These are phyloP conservation scores for Stictonetta naevosa DNA, from an alignment of 2,113 vertebrate species.

Conservation along the genomic window DNA sequence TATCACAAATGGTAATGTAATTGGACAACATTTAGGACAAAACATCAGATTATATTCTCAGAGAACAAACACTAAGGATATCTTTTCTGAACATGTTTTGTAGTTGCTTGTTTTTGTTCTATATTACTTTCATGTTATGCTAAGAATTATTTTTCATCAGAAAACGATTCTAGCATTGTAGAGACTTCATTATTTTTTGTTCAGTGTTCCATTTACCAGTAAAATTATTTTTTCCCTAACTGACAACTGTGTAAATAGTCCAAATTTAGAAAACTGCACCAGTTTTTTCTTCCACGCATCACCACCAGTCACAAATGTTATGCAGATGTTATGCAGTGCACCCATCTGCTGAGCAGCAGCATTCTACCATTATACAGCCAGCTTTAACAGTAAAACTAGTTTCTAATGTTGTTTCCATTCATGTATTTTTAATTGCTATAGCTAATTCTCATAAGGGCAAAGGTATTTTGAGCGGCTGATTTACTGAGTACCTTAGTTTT, in stretches of 20 bases:
- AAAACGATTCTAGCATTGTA: not conserved
- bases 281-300: not conserved
- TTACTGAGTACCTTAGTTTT: not conserved
- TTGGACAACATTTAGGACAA: not conserved
- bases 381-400: not conserved
- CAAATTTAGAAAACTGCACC: not conserved
- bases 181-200: not conserved
- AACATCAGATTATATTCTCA: not conserved
- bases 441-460: not conserved
- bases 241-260: not conserved
- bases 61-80: not conserved
- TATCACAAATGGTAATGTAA: not conserved
- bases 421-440: not conserved
- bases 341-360: not conserved
- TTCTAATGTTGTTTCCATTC: not conserved
- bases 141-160: not conserved
- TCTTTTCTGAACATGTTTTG: not conserved
- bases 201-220: not conserved
- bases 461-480: not conserved
- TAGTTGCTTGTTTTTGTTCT: not conserved
- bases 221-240: not conserved
- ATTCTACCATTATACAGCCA: not conserved
- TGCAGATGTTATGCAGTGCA: not conserved
- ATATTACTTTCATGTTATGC: not conserved
- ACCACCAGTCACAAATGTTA: not conserved